Conservation (phyloP, 2,797 vertebrate species). For the Pantherophis alleghaniensis region DNA sequence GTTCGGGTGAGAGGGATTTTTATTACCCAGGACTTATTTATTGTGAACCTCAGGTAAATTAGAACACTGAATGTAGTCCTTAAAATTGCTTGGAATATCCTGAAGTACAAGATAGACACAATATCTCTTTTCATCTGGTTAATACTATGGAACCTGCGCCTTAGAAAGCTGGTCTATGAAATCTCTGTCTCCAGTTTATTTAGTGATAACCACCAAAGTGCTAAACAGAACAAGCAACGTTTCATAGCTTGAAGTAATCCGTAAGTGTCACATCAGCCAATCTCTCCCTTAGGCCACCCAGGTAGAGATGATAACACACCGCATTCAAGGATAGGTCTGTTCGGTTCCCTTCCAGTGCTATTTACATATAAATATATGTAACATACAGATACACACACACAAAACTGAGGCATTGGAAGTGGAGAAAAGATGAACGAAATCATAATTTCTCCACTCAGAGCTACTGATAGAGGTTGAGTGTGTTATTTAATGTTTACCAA, state of each 20-base stretch:
- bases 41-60: slow-evolving; percentile 49
- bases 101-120: slow-evolving; percentile 45
- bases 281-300: slow-evolving; percentile 61
- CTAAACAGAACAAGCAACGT: slow-evolving; percentile 64
- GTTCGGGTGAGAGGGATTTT: neutral
- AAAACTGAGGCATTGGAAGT: neutral
- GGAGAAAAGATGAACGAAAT: slow-evolving; percentile 3
- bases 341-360: slow-evolving; percentile 45
- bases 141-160: slow-evolving; percentile 41
- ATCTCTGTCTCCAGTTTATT: slow-evolving; percentile 58
- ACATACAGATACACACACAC: neutral
- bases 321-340: slow-evolving; percentile 52
- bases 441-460: slow-evolving; percentile 32
- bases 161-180: slow-evolving; percentile 40
- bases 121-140: slow-evolving; percentile 61
- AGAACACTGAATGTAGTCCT: slow-evolving; percentile 44
- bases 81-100: slow-evolving; percentile 45
- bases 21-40: slow-evolving; percentile 48
- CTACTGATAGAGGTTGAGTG: slow-evolving; percentile 5
- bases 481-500: neutral
- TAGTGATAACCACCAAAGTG: slow-evolving; percentile 64
- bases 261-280: slow-evolving; percentile 65
- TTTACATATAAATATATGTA: neutral
- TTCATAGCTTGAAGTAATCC: slow-evolving; percentile 63
- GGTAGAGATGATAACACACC: slow-evolving; percentile 54